Percentiles rank a stretch among this genome's conserved stretches.
These are phyloP conservation scores for Drosophila nasuta DNA, from an alignment of 1,140 invertebrate genomes.

Conservation along the genomic window DNA sequence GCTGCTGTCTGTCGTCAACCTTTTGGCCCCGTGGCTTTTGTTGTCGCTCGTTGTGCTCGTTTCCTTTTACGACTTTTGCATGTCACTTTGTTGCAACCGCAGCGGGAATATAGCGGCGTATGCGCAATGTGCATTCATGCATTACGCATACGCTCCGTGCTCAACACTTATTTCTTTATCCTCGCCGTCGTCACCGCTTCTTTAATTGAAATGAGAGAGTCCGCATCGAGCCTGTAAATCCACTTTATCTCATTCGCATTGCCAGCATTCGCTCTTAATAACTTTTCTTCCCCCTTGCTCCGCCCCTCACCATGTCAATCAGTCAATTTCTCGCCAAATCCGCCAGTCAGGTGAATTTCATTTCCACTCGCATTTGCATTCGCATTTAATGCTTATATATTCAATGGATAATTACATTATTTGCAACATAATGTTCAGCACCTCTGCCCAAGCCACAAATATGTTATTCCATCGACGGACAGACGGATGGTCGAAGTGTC, in stretches of 20 bases:
- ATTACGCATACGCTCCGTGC: conserved; percentile 49
- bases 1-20: conserved; percentile 23
- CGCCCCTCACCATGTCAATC: conserved; percentile 21
- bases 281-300: conserved; percentile 12
- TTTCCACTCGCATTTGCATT: not conserved
- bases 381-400: conserved; percentile 25
- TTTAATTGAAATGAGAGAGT: conserved; percentile 41
- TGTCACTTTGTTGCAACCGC: conserved; percentile 50
- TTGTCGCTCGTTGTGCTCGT: conserved; percentile 38
- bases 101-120: conserved; percentile 35
- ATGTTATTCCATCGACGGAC: conserved; percentile 11
- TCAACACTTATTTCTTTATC: conserved; percentile 15
- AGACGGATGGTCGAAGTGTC: not conserved
- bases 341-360: conserved; percentile 14
- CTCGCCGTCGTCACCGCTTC: not conserved
- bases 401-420: conserved; percentile 46
- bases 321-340: conserved; percentile 28
- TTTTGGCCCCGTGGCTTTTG: conserved; percentile 46
- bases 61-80: conserved; percentile 48
- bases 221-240: conserved; percentile 27
- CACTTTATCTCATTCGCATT: conserved; percentile 36
- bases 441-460: not conserved
- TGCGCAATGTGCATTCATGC: conserved; percentile 49
- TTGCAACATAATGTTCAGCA: conserved; percentile 24
- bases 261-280: conserved; percentile 38